Evolutionary conservation across 2,113 vertebrate species (phyloP).

Genomic region (Sminthopsis crassicaudata): DNA sequence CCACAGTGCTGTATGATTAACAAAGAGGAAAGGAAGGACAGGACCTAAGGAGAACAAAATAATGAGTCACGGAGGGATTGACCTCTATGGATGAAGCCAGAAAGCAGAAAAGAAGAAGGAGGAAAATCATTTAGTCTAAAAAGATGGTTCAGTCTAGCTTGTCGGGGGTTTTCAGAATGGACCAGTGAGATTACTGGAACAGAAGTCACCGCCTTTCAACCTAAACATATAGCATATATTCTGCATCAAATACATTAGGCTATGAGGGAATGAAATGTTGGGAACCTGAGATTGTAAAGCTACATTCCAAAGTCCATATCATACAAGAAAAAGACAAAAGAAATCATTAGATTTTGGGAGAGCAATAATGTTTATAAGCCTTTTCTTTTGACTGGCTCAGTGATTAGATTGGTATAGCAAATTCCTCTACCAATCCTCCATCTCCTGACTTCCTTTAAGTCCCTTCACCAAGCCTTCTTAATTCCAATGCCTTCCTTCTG

Average conservation of each 20-base stretch:
- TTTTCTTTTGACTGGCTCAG: background rate
- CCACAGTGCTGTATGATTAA: background rate
- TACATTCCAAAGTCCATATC: background rate
- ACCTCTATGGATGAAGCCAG: constrained; percentile 32
- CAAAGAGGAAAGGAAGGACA: background rate
- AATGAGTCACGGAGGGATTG: constrained; percentile 40
- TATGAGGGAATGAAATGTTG: background rate
- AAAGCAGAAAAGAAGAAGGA: constrained; percentile 23
- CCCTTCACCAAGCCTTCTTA: background rate
- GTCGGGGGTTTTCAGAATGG: accelerated
- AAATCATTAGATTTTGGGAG: background rate
- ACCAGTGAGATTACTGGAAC: background rate
- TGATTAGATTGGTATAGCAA: background rate
- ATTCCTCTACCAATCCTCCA: background rate
- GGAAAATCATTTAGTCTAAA: background rate
- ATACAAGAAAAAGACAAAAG: background rate
- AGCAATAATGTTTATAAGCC: background rate
- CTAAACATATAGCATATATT: background rate
- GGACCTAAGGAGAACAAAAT: constrained; percentile 42
- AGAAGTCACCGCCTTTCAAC: background rate
- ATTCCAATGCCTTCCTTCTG: background rate
- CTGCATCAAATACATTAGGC: accelerated
- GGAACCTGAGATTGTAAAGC: background rate
- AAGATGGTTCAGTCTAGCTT: background rate
- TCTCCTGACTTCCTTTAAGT: background rate